A percentile compares a stretch with the other conserved stretches of the same genome.
Evolutionary conservation across 2,113 vertebrate species (phyloP).

Genomic region (Sus scrofa): DNA sequence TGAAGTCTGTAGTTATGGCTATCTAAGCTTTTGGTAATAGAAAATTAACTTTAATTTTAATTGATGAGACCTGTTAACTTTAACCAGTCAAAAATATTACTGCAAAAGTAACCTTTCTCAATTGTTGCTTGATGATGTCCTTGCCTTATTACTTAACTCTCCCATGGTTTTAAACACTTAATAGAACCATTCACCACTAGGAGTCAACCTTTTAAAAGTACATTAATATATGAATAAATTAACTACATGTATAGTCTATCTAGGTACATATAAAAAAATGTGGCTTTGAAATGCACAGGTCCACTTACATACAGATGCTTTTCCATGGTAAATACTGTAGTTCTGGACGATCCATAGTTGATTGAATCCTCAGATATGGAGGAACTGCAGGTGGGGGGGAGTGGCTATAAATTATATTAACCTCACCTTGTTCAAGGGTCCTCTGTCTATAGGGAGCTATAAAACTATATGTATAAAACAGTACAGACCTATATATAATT

Average conservation of each 20-base stretch:
- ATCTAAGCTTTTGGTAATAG: neutral
- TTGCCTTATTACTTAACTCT: neutral
- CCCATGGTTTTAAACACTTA: neutral
- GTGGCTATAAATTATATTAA: neutral
- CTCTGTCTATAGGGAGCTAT: neutral
- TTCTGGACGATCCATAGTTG: neutral
- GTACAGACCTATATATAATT: neutral
- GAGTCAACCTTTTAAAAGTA: neutral
- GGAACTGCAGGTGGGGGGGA: neutral
- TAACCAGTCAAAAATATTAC: slow-evolving; percentile 14
- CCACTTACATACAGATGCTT: neutral
- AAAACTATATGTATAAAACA: slow-evolving; percentile 23
- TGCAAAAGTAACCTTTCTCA: slow-evolving; percentile 48
- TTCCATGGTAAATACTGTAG: neutral
- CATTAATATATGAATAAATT: neutral
- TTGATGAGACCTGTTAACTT: slow-evolving; percentile 4
- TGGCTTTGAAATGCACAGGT: neutral
- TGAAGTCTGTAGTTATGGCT: neutral
- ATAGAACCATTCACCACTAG: neutral
- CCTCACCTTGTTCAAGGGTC: neutral
- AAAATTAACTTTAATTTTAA: neutral
- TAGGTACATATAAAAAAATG: neutral
- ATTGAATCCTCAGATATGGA: neutral
- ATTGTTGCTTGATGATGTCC: neutral
- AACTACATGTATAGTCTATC: neutral